Conservation (phyloP, 1,140 invertebrate genomes). For the Leguminivora glycinivorella region DNA sequence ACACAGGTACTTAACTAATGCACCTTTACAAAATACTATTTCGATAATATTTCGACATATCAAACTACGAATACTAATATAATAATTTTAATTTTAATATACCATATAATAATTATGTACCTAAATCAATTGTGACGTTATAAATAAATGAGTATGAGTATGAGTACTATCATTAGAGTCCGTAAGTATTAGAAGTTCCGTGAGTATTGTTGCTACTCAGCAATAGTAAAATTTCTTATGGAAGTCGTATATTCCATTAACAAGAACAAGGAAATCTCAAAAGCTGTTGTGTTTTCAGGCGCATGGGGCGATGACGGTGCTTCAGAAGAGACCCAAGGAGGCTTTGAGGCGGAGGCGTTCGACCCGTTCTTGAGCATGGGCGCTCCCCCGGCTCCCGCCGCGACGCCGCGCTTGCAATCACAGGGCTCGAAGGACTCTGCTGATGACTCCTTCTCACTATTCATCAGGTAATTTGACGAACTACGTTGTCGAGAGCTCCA, state of each 20-base stretch:
- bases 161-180: no score
- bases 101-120: no score
- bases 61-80: no score
- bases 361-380: slow-evolving; percentile 91
- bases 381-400: slow-evolving; percentile 84
- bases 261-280: not conserved
- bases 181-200: not conserved
- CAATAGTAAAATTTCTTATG: no score
- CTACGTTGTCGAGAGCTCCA: not conserved
- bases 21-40: no score
- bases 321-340: slow-evolving; percentile 71
- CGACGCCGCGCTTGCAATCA: slow-evolving; percentile 80
- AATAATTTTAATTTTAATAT: no score
- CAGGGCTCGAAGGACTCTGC: slow-evolving; percentile 87
- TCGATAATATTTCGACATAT: no score
- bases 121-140: no score
- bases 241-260: no score
- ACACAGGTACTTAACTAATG: slow-evolving; percentile 47
- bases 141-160: no score
- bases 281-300: slow-evolving; percentile 40
- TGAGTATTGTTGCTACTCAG: no score
- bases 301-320: slow-evolving; percentile 81
- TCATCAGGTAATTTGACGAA: slow-evolving; percentile 83
- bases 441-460: slow-evolving; percentile 88
- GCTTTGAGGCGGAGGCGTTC: slow-evolving; percentile 87